Percentiles rank a stretch among this genome's conserved stretches.
phyloP scores from a whole-genome alignment of 2,888 invertebrate genomes.

The Agrotis ipsilon region DNA sequence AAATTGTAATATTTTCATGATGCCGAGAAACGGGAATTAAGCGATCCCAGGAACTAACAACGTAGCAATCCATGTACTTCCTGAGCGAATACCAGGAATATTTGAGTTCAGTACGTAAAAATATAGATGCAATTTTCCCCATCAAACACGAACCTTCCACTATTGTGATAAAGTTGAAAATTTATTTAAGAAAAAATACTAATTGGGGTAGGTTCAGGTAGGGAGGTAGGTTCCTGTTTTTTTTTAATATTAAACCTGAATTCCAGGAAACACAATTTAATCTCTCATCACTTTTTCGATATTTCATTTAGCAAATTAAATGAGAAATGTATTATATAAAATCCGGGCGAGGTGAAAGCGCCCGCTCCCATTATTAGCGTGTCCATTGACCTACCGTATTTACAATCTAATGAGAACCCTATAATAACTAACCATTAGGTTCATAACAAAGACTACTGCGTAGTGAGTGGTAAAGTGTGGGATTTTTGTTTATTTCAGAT shows the following conservation, averaged over 20 bases:
- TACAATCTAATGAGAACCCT: constrained; percentile 34
- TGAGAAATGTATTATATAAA: not conserved
- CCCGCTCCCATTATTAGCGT: constrained; percentile 18
- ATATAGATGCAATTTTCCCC: too few relatives aligned
- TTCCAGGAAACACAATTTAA: too few relatives aligned
- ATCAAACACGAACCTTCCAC: too few relatives aligned
- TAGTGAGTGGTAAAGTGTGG: not conserved
- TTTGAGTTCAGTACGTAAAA: not conserved
- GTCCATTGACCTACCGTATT: constrained; percentile 17
- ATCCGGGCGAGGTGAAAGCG: not conserved
- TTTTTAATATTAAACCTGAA: too few relatives aligned
- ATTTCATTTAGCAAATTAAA: not conserved
- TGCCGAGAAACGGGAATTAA: too few relatives aligned
- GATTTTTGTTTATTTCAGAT: not conserved
- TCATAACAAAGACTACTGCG: constrained; percentile 34
- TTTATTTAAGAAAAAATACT: too few relatives aligned
- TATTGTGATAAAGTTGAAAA: too few relatives aligned
- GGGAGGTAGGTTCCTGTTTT: too few relatives aligned
- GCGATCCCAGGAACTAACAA: not conserved
- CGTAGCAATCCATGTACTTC: not conserved
- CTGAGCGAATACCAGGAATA: not conserved
- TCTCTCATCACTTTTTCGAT: too few relatives aligned
- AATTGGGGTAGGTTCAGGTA: too few relatives aligned
- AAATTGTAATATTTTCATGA: not conserved
- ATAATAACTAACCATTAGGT: constrained; percentile 18